Conservation (phyloP, 1,140 invertebrate genomes). For the Caenorhabditis briggsae region DNA sequence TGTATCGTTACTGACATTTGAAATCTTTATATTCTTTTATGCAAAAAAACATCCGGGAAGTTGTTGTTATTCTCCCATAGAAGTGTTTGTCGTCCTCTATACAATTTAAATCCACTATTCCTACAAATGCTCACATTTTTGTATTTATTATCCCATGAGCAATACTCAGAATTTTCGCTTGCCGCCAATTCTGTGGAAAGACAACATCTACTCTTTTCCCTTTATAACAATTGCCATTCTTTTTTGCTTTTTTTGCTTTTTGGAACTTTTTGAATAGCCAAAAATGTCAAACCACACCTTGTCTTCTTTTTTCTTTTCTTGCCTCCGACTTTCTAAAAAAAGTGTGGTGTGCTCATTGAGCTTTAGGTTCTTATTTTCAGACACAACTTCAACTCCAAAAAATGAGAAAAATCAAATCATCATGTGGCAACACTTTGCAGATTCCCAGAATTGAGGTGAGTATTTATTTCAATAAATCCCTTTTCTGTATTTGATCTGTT, state of each 20-base stretch:
- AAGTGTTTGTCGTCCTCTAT: too few species aligned
- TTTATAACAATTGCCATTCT: background rate
- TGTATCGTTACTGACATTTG: too few species aligned
- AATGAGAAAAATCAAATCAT: conserved; percentile 47
- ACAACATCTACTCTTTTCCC: background rate
- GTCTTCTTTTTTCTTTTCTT: background rate
- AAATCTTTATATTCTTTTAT: too few species aligned
- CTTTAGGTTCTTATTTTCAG: background rate
- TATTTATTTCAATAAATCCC: background rate
- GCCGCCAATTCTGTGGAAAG: too few species aligned
- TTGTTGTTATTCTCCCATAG: too few species aligned
- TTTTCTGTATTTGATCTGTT: too few species aligned
- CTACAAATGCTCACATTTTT: too few species aligned
- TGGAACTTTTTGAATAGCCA: conserved; percentile 9
- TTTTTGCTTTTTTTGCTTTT: conserved; percentile 5
- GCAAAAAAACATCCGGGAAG: too few species aligned
- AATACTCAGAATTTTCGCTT: too few species aligned
- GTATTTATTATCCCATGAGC: too few species aligned
- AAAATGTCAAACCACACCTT: background rate
- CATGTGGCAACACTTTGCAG: conserved; percentile 15
- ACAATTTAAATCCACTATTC: too few species aligned
- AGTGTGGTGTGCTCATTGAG: conserved; percentile 7
- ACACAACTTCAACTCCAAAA: background rate
- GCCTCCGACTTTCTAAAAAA: background rate
- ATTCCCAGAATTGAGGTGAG: conserved; percentile 33